These are phyloP conservation scores for Mactra quadrangularis DNA, from an alignment of 1,140 invertebrate genomes.

Conservation along the genomic window DNA sequence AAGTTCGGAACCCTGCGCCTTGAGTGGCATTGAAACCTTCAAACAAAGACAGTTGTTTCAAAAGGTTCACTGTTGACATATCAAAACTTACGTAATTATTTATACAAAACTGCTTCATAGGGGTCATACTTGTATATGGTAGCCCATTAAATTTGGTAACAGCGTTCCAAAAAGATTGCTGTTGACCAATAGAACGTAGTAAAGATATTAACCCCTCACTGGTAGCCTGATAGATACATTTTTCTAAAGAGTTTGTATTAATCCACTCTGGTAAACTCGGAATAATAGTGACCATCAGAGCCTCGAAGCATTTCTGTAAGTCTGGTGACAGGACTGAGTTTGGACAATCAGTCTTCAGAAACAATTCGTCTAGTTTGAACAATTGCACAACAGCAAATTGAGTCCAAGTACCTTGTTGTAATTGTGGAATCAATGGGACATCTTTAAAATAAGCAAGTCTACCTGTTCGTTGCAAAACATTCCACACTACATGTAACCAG, in stretches of 20 bases:
- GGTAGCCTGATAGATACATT: neutral
- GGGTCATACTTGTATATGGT: too few species aligned
- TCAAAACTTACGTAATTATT: too few species aligned
- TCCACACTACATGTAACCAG: slow-evolving; percentile 3
- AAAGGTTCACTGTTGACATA: too few species aligned
- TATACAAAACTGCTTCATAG: too few species aligned
- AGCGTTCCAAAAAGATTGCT: neutral
- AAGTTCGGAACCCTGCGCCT: too few species aligned
- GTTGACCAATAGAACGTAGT: neutral
- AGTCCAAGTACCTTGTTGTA: neutral
- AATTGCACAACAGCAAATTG: slow-evolving; percentile 3
- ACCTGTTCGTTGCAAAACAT: neutral
- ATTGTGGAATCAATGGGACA: neutral
- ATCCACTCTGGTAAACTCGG: slow-evolving; percentile 11
- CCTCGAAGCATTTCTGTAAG: neutral
- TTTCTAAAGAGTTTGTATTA: neutral
- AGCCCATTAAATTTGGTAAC: neutral
- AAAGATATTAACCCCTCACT: neutral
- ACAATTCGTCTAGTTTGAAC: neutral
- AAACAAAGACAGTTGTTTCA: neutral
- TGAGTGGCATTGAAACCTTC: neutral
- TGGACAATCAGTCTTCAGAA: neutral
- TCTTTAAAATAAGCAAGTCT: slow-evolving; percentile 4
- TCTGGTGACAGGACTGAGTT: neutral
- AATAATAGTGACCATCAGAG: neutral